A percentile compares a stretch with the other conserved stretches of the same genome.
phyloP scores from a whole-genome alignment of 2,797 vertebrate species.

The Meda fulgida region DNA sequence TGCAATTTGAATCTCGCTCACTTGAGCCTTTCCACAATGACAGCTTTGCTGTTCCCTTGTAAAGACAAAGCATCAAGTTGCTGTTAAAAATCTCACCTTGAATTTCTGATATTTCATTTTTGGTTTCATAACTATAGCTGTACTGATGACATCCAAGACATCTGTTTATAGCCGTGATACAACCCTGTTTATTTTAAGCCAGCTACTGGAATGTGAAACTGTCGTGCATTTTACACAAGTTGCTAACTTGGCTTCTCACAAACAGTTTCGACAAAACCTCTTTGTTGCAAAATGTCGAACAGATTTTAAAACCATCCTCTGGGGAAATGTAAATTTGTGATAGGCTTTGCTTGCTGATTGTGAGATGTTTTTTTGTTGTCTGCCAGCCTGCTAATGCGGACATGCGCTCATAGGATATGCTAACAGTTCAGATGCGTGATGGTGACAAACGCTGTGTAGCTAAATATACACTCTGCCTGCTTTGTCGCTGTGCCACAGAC shows the following conservation, averaged over 20 bases:
- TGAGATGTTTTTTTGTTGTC: neutral
- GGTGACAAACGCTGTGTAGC: constrained; percentile 4
- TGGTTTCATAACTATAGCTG: neutral
- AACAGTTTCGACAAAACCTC: neutral
- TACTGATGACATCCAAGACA: neutral
- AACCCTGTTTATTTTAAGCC: constrained; percentile 14
- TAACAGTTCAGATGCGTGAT: constrained; percentile 23
- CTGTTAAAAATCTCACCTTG: constrained; percentile 9
- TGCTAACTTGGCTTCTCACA: constrained; percentile 6
- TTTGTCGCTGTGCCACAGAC: constrained; percentile 36
- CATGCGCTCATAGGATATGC: constrained; percentile 10
- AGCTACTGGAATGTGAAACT: neutral
- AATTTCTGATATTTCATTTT: neutral
- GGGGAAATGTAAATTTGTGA: neutral
- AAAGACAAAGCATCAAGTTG: neutral
- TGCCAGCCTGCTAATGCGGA: constrained; percentile 14
- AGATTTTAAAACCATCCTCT: constrained; percentile 5
- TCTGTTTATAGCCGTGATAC: neutral
- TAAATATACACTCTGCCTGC: constrained; percentile 29
- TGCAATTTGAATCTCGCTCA: neutral
- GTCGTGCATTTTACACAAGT: constrained; percentile 3
- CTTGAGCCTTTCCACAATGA: neutral
- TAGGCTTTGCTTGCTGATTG: neutral
- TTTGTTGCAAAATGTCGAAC: neutral
- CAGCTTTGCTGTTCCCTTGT: neutral